Conservation (phyloP, 2,113 vertebrate genomes). For the Alligator mississippiensis region DNA sequence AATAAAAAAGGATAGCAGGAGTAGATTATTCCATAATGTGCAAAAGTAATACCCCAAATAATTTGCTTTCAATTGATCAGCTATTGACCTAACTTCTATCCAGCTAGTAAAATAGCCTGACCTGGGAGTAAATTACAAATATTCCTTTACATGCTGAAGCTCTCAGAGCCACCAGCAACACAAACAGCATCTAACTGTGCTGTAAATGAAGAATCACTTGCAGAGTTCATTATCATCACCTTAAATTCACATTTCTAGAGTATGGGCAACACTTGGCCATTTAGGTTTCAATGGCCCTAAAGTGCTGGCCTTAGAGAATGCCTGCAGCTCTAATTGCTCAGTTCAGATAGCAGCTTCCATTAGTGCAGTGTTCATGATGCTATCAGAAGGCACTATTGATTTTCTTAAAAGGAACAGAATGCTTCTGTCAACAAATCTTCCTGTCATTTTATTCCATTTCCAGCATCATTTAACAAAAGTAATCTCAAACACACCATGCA, state of each 20-base stretch:
- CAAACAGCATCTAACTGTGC: background rate
- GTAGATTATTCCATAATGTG: background rate
- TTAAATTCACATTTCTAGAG: background rate
- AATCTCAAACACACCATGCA: background rate
- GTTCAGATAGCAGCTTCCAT: constrained; percentile 62
- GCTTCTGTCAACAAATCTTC: constrained; percentile 28
- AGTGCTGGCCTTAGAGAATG: background rate
- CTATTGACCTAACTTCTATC: background rate
- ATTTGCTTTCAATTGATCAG: constrained; percentile 30
- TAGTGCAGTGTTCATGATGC: background rate
- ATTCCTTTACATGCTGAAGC: background rate
- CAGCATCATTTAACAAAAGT: background rate
- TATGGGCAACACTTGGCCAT: background rate
- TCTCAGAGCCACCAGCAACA: background rate
- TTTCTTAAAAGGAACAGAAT: constrained; percentile 73
- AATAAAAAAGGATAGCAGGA: background rate
- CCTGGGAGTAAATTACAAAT: constrained; percentile 1
- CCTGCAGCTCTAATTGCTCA: background rate
- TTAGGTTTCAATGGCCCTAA: constrained; percentile 26
- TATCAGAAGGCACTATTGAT: constrained; percentile 57
- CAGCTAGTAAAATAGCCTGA: constrained; percentile 27
- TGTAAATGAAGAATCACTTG: constrained; percentile 33
- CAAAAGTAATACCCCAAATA: background rate
- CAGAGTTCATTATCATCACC: background rate
- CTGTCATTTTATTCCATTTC: constrained; percentile 15